These are phyloP conservation scores for Macroramphosus scolopax DNA, from an alignment of 2,797 vertebrate genomes.

Conservation along the genomic window DNA sequence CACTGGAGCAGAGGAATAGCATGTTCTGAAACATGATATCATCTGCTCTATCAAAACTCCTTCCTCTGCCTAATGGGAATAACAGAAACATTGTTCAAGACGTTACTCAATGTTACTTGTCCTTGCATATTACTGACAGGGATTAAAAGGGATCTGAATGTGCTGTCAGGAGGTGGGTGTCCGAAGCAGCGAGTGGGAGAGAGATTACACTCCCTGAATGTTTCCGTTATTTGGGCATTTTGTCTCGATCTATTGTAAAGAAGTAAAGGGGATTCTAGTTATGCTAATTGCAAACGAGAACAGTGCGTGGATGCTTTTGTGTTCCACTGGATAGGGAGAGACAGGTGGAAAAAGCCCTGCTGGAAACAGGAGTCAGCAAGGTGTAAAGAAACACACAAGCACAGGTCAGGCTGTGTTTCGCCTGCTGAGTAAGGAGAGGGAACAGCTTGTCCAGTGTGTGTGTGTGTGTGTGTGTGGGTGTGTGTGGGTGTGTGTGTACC, in stretches of 20 bases:
- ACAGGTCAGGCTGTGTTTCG: slow-evolving; percentile 32
- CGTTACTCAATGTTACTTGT: slow-evolving; percentile 25
- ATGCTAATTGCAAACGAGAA: slow-evolving; percentile 42
- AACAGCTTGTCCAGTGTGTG: slow-evolving; percentile 63
- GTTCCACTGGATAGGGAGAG: not conserved
- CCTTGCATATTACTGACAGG: slow-evolving; percentile 24
- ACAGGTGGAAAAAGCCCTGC: slow-evolving; percentile 3
- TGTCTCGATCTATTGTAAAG: slow-evolving; percentile 38
- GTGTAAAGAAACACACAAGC: slow-evolving; percentile 44
- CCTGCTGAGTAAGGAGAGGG: slow-evolving; percentile 36
- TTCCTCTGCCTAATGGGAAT: slow-evolving; percentile 20
- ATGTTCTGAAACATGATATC: slow-evolving; percentile 21
- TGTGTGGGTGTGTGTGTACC: slow-evolving; percentile 17
- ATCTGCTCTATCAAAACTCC: slow-evolving; percentile 14
- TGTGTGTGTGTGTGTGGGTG: slow-evolving; percentile 27
- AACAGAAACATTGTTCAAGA: slow-evolving; percentile 31
- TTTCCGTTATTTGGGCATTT: not conserved
- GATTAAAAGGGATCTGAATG: slow-evolving; percentile 49
- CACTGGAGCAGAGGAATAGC: slow-evolving; percentile 8
- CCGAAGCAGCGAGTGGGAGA: not conserved
- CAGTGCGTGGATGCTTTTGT: slow-evolving; percentile 24
- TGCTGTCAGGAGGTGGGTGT: slow-evolving; percentile 16
- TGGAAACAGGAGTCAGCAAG: slow-evolving; percentile 39
- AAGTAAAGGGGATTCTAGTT: slow-evolving; percentile 29
- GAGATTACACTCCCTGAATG: no score